Base-by-base conservation (phyloP, 2,113 vertebrate species). In the Mobula birostris region DNA sequence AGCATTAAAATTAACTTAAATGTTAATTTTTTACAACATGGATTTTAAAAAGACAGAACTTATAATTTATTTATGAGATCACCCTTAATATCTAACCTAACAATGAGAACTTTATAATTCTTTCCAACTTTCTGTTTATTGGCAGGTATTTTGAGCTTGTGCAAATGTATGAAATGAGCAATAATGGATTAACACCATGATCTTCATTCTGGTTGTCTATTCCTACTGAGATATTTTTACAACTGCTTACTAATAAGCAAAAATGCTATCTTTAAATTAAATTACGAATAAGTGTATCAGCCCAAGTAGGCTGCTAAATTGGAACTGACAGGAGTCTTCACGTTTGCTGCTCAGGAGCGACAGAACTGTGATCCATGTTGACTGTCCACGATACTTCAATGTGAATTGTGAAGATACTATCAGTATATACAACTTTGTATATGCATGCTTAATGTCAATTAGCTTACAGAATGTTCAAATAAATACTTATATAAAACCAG, bases 1-100 rank as follows among this genome's bases (percentile, higher is more conserved):
- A 36, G 36, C 36, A 36, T 36, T 48, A 48, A 48, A 48, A 48
- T 48, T 48, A 48, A 48, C 48, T 48, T 56, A 29, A 87, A 24
- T 87, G 56, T 87, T 87, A 87, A 87, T 63, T 87, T 87, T 56
- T 61, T 87, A 61, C 83, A 87, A 56, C 58, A 56, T 87, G 27
- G 24, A 56, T 27, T 87, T 58, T 61, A 56, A 12, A 56, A 87
- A 87, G 27, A 87, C 56, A 87, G 58, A 29, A 29, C 56, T 58
- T 48, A 87, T 29, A 27, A 87, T 61, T 87, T 61, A 61, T 87
- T 87, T 58, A 56, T 87, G 27, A 14, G 24, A 87, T 87, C 83
- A 87, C 58, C 29, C 29, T 61, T 61, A 14, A 85, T 17, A 24
- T 58, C 48, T 8, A 85, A 12, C 82, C 83, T 61, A 61, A 87